Evolutionary conservation across 1,140 invertebrate genomes (phyloP), one percentile per base, ranked within the genome.

Genomic region (Phenacoccus solenopsis): DNA sequence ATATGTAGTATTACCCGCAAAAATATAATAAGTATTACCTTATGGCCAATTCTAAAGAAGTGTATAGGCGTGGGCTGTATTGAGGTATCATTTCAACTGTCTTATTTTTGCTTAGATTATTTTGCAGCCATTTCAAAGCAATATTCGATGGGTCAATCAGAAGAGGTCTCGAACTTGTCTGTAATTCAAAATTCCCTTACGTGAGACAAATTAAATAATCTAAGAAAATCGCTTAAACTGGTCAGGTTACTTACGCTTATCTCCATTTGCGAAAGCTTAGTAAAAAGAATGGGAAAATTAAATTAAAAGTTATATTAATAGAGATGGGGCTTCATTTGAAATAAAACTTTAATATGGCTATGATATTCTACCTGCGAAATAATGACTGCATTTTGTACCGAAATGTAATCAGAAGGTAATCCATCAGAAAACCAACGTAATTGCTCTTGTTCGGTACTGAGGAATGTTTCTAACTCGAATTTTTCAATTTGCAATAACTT

Each of bases 91-190:
- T 80, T 75, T 95, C 93, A 24, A 92, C 82, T 21, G 84, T 81
- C 38, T 80, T 77, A 5, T 84, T 80, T 64, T 64, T 64, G 64
- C 85, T 84, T 5, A 93, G 78, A 75, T 90, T 86, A 12, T 82
- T 83, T 72, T 86, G 86, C 0, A 98, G 78, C 94, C 96, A 98
- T n/a, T 85, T 80, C 0, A 87, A 84, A 0, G 93, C 91, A 35
- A 88, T 84, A 1, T 88, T 89, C 3, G 93, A 91, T 2, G 95
- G 91, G 81, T 99, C 96, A 24, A 98, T 82, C 0, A 98, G 81
- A 68, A 96, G 83, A 0, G 94, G 90, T 28, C 80, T 78, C 38
- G 85, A 76, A 21, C 77, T 78, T 49, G 80, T 83, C 84, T 86
- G 72, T 69, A 77, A 75, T 64, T 5, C 13, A n/a, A 13, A 38